Base-by-base conservation (phyloP, 2,888 invertebrate genomes). In the Stenolophus ochropezus region DNA sequence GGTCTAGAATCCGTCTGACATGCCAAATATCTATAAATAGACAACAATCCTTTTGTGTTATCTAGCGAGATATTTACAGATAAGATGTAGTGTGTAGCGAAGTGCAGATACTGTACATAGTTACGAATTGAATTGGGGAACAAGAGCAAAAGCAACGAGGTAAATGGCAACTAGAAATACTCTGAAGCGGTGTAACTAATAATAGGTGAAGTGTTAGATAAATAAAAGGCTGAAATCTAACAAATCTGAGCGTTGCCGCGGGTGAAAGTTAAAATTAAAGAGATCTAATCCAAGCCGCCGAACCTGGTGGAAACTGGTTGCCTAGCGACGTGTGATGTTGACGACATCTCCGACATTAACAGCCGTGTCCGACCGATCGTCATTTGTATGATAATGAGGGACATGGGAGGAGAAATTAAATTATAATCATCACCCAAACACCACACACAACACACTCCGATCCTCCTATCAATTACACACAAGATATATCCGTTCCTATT, bases 361-460 rank as follows among this genome's bases (percentile, higher is more conserved):
- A 20, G 58, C n/a, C 58, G 21, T 76, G 56, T 76, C 56, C 16
- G 56, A 76, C 56, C 58, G 76, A 56, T 76, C 58, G 56, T 76
- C 76, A 56, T 76, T 76, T 76, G 76, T 76, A 76, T 76, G 76
- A 27, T 76, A 76, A 76, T 76, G 27, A 76, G 21, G 56, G 33
- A 42, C 4, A 42, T 42, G 8, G 11, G 33, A 42, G 8, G 1
- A 42, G 33, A 42, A 42, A 42, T 42, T 42, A 42, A 42, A 42
- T 42, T 42, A 42, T 42, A 42, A 42, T 42, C 1, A 3, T 2
- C 33, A 42, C 33, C n/a, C 33, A 42, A 11, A 42, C 11, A 42
- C 33, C 33, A 42, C n/a, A 42, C 33, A 42, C 6, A 33, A 42
- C 33, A 2, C 0, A 42, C n/a, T 33, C 33, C 6, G 33, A 8